These are phyloP conservation scores for Pocillopora damicornis DNA, from an alignment of 64 coral and sea anemone species.

Conservation along the genomic window DNA sequence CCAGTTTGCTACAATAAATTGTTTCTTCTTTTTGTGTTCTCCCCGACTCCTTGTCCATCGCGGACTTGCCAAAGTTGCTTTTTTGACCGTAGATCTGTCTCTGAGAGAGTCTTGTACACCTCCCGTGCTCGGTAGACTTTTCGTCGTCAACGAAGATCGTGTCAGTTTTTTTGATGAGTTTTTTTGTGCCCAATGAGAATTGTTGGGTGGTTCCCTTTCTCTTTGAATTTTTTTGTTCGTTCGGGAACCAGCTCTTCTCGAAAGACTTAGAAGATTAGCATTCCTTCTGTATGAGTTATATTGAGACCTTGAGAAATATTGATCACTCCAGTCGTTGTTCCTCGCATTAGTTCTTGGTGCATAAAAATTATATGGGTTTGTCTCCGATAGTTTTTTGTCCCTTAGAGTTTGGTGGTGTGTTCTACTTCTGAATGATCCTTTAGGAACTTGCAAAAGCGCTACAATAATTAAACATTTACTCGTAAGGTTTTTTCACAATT, in stretches of 20 bases:
- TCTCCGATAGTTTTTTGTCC: background rate
- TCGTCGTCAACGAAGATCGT: background rate
- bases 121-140: background rate
- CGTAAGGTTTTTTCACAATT: background rate
- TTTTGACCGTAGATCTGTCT: background rate
- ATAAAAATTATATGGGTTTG: background rate
- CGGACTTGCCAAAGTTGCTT: background rate
- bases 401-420: background rate
- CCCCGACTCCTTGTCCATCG: constrained; percentile 21
- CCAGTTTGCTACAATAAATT: constrained; percentile 66
- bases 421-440: background rate
- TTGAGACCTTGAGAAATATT: background rate
- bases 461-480: background rate
- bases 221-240: background rate
- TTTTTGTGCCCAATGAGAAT: background rate
- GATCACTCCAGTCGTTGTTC: background rate
- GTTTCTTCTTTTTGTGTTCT: constrained; percentile 60
- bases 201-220: background rate
- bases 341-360: background rate
- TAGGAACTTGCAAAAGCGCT: background rate
- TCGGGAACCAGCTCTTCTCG: background rate
- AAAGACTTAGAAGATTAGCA: background rate
- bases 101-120: background rate
- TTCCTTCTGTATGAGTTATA: background rate
- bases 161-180: background rate